phyloP scores from a whole-genome alignment of 2,888 invertebrate species.

The Drosophila yooni region DNA sequence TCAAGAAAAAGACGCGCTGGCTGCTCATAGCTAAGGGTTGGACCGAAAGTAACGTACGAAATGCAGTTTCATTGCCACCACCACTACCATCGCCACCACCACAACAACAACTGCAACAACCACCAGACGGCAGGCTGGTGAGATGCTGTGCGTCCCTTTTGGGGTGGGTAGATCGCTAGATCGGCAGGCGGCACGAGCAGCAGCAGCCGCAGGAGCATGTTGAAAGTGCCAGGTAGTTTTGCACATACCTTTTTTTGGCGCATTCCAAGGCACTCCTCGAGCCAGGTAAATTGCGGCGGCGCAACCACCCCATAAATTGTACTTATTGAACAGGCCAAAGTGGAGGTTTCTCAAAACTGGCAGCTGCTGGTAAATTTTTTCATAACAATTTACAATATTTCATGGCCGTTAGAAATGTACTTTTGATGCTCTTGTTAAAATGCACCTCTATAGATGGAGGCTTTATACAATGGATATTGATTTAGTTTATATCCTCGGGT shows the following conservation, averaged over 20 bases:
- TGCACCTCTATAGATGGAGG: constrained; percentile 57
- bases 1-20: constrained; percentile 48
- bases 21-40: constrained; percentile 48
- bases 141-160: constrained; percentile 42
- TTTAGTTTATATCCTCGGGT: constrained; percentile 48
- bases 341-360: constrained; percentile 41
- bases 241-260: constrained; percentile 75
- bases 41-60: constrained; percentile 63
- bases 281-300: constrained; percentile 79
- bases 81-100: constrained; percentile 30
- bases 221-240: constrained; percentile 78
- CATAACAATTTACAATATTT: constrained; percentile 50
- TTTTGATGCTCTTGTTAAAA: constrained; percentile 26
- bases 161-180: constrained; percentile 67
- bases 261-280: constrained; percentile 70
- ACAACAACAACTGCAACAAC: constrained; percentile 22
- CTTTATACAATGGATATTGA: constrained; percentile 50
- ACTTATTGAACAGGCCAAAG: constrained; percentile 16
- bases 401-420: constrained; percentile 63
- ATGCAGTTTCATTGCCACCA: constrained; percentile 65
- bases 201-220: constrained; percentile 20
- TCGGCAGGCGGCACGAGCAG: constrained; percentile 11
- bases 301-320: constrained; percentile 57
- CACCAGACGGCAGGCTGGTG: constrained; percentile 52
- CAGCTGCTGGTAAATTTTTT: constrained; percentile 62